These are phyloP conservation scores for Linurgus olivaceus DNA, from an alignment of 2,797 vertebrate genomes.

Conservation along the genomic window DNA sequence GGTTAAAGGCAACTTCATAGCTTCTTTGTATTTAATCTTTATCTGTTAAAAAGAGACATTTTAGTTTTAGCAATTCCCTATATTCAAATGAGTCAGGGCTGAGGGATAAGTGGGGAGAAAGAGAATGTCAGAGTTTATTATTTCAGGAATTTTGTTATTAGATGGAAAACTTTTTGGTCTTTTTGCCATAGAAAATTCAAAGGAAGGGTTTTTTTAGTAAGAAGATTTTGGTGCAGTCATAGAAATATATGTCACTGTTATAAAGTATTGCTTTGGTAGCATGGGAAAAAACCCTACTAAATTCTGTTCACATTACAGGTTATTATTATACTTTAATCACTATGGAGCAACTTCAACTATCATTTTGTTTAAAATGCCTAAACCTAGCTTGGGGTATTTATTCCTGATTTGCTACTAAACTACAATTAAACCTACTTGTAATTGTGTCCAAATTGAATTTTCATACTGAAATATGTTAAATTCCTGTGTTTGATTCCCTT, in stretches of 20 bases:
- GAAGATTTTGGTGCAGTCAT: neutral
- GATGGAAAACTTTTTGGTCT: neutral
- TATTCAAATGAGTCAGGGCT: neutral
- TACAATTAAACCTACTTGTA: neutral
- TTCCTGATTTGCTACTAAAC: neutral
- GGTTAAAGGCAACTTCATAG: constrained; percentile 53
- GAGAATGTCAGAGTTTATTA: neutral
- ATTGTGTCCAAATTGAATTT: neutral
- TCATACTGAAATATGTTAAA: neutral
- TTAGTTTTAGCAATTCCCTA: constrained; percentile 43
- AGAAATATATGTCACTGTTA: neutral
- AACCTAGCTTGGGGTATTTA: neutral
- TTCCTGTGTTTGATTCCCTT: neutral
- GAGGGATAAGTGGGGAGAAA: neutral
- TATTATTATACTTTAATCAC: neutral
- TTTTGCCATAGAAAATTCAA: neutral
- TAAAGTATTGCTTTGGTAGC: neutral
- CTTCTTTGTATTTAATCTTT: constrained; percentile 44
- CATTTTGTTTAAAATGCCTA: neutral
- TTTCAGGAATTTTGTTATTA: neutral
- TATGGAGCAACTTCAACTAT: neutral
- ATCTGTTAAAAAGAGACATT: constrained; percentile 46
- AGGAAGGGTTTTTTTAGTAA: neutral
- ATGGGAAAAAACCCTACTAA: neutral
- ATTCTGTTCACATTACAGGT: neutral